Percentiles rank a stretch among this genome's conserved stretches.
phyloP scores from a whole-genome alignment of 2,888 invertebrate species.

The Leucophenga maculata region DNA sequence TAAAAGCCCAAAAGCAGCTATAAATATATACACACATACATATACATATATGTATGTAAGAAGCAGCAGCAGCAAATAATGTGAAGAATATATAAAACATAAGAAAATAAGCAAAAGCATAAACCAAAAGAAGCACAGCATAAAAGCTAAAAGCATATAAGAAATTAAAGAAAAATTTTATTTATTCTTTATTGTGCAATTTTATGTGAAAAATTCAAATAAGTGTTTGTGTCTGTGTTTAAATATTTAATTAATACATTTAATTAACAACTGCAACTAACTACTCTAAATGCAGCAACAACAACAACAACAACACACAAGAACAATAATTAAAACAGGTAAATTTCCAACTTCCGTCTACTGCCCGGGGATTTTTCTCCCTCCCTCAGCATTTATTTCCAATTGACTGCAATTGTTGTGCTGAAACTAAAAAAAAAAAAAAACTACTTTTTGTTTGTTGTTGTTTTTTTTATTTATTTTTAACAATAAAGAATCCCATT shows the following conservation, averaged over 20 bases:
- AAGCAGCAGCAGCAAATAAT: conserved; percentile 36
- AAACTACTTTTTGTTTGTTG: conserved; percentile 36
- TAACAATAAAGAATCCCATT: conserved; percentile 1
- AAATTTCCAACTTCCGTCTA: background rate
- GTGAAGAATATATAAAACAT: conserved; percentile 35
- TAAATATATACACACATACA: conserved; percentile 4
- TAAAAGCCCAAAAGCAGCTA: conserved; percentile 46
- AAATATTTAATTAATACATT: background rate
- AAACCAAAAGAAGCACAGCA: conserved; percentile 1
- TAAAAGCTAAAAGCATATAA: background rate
- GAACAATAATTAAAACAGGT: conserved; percentile 16
- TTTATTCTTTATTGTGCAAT: background rate
- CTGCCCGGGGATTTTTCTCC: too few species aligned
- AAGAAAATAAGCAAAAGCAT: conserved; percentile 24
- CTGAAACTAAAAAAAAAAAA: too few species aligned
- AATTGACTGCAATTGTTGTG: background rate
- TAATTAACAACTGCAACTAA: background rate
- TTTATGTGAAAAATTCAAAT: background rate
- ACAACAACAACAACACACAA: conserved; percentile 6
- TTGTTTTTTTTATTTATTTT: conserved; percentile 28
- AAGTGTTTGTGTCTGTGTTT: too few species aligned
- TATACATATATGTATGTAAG: conserved; percentile 15
- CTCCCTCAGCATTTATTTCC: too few species aligned
- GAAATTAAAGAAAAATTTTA: background rate
- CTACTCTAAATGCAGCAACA: conserved; percentile 9